These are phyloP conservation scores for Caenorhabditis sinica DNA, from an alignment of 2,888 invertebrate species.

Conservation along the genomic window DNA sequence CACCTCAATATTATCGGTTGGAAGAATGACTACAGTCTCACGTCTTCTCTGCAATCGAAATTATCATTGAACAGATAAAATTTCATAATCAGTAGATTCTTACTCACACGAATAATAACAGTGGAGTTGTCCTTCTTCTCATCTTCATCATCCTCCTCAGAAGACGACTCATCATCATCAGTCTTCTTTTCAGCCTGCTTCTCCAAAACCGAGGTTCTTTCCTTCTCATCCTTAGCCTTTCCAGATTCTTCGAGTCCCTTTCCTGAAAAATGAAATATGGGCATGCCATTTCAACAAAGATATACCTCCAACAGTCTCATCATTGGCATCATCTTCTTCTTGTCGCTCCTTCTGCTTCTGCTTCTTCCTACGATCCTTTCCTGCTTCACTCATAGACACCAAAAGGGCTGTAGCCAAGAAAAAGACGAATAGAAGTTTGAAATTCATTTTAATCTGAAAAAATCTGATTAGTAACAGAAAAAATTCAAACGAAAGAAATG, in stretches of 20 bases:
- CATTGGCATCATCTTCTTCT: slow-evolving; percentile 39
- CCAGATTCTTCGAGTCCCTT: slow-evolving; percentile 49
- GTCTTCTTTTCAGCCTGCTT: slow-evolving; percentile 54
- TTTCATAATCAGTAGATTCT: background rate
- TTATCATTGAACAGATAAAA: background rate
- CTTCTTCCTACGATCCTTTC: slow-evolving; percentile 60
- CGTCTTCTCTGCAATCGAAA: slow-evolving; percentile 4
- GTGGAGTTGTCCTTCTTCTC: slow-evolving; percentile 35
- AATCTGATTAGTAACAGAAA: background rate
- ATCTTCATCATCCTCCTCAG: slow-evolving; percentile 52
- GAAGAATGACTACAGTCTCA: background rate
- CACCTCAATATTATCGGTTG: background rate
- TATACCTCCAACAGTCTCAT: slow-evolving; percentile 47
- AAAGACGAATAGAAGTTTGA: slow-evolving; percentile 40
- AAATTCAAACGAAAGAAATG: background rate
- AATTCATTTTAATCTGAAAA: slow-evolving; percentile 41
- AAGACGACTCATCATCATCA: slow-evolving; percentile 30
- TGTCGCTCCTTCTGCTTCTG: slow-evolving; percentile 44
- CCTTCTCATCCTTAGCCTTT: slow-evolving; percentile 47
- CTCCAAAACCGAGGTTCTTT: slow-evolving; percentile 40
- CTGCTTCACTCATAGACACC: slow-evolving; percentile 35
- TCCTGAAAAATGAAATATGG: slow-evolving; percentile 14
- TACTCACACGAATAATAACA: slow-evolving; percentile 43
- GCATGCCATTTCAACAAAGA: background rate
- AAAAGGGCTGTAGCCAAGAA: slow-evolving; percentile 42